Evolutionary conservation across 2,113 vertebrate genomes (phyloP), one percentile per base, ranked within the genome.

Genomic region (Nothobranchius kuhntae): DNA sequence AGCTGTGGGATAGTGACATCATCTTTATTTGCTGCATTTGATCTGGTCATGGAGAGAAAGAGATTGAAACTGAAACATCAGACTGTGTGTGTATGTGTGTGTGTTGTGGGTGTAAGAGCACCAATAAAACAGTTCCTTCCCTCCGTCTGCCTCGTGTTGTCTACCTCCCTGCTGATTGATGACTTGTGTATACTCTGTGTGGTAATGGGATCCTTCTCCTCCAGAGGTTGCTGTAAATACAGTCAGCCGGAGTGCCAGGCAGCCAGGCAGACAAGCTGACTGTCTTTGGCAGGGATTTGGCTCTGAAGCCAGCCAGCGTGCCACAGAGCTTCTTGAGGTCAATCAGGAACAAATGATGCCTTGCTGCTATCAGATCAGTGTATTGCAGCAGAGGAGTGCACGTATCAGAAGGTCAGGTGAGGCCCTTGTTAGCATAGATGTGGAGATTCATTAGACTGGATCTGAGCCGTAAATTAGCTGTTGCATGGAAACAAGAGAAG

Each of bases 1-100:
- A 91, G 89, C 89, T 91, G 87, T 72, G 78, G 85, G 76, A 81
- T 72, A 77, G 80, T 91, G 87, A 91, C 89, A 88, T 91, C 89
- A 91, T 87, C 75, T 82, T 73, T 47, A 60, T 61, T 80, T 84
- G 82, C 87, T 54, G 59, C 68, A 74, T 87, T 88, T 87, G 86
- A 88, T 89, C 83, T 72, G 72, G 71, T 74, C 70, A 69, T 72
- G 82, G 73, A 50, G 58, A 59, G 71, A 7, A 3, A 40, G 38
- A 83, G 78, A 88, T 79, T 88, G 83, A 80, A 79, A 76, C 73
- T 75, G 80, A 86, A 89, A 87, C 78, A 70, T 76, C 70, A 86
- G 65, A 79, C 68, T 81, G 73, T 65, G 4, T 50, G 59, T 66
- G 36, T 68, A 51, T 38, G 15, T 4, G 2, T 56, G 46, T 70